Evolutionary conservation across 2,113 vertebrate genomes (phyloP).

Genomic region (Barbus barbus): DNA sequence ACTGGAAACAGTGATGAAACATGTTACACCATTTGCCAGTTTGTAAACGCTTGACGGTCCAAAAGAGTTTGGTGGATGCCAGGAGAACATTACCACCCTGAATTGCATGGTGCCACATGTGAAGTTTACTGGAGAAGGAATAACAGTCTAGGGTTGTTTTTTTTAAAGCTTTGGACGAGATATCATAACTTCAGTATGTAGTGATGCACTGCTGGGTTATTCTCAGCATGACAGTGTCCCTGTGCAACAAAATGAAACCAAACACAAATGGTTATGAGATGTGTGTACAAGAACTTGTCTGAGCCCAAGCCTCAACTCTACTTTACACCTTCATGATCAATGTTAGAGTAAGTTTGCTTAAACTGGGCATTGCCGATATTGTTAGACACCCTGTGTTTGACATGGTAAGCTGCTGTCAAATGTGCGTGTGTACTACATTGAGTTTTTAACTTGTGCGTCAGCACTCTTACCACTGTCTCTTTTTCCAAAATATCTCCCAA

Average conservation of each 20-base stretch:
- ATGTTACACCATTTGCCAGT: not conserved
- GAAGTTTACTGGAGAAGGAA: not conserved
- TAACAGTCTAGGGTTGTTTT: not conserved
- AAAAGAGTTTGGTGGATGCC: not conserved
- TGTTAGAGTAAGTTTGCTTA: not conserved
- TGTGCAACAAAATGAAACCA: not conserved
- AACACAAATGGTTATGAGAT: not conserved
- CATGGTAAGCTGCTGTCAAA: slow-evolving; percentile 3
- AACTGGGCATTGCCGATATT: not conserved
- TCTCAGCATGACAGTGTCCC: not conserved
- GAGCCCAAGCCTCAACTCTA: not conserved
- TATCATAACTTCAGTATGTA: not conserved
- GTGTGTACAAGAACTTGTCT: not conserved
- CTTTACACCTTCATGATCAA: not conserved
- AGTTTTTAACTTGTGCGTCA: slow-evolving; percentile 47
- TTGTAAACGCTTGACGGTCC: not conserved
- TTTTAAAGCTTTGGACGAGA: not conserved
- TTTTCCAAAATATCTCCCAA: slow-evolving; percentile 43
- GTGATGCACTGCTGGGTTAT: not conserved
- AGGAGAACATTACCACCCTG: slow-evolving; percentile 4
- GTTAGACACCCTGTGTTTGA: not conserved
- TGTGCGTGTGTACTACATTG: not conserved
- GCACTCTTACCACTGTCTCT: slow-evolving; percentile 39
- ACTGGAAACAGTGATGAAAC: slow-evolving; percentile 19
- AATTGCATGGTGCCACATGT: not conserved